A percentile compares a stretch with the other conserved stretches of the same genome.
Evolutionary conservation across 2,888 invertebrate genomes (phyloP).

Genomic region (Argyra leucocephala): DNA sequence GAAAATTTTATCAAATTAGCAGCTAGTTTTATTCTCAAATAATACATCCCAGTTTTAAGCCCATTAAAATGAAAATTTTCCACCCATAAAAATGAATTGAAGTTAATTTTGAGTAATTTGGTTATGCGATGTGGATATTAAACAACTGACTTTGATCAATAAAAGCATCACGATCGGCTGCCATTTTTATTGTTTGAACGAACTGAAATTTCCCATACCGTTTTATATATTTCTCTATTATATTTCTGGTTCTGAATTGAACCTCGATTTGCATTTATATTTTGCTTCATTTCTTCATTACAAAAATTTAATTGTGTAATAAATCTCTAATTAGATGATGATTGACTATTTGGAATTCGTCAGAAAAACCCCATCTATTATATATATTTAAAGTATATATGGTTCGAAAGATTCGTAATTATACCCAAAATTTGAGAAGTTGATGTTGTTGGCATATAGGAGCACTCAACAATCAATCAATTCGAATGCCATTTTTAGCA

Average conservation of each 20-base stretch:
- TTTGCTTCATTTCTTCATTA: slow-evolving; percentile 86
- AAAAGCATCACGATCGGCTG: slow-evolving; percentile 87
- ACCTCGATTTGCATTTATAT: slow-evolving; percentile 76
- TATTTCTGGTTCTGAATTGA: slow-evolving; percentile 80
- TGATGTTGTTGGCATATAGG: slow-evolving; percentile 96
- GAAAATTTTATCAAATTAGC: slow-evolving; percentile 91
- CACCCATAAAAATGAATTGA: slow-evolving; percentile 95
- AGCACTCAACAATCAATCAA: slow-evolving; percentile 78
- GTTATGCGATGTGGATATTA: slow-evolving; percentile 87
- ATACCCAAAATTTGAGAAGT: slow-evolving; percentile 93
- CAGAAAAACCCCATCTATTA: slow-evolving; percentile 77
- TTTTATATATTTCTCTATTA: slow-evolving; percentile 76
- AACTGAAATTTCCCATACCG: slow-evolving; percentile 90
- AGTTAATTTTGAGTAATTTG: slow-evolving; percentile 77
- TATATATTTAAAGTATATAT: slow-evolving; percentile 92
- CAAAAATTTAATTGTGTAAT: slow-evolving; percentile 81
- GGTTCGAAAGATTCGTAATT: slow-evolving; percentile 95
- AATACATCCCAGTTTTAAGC: slow-evolving; percentile 96
- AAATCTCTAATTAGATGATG: slow-evolving; percentile 84
- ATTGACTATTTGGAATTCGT: slow-evolving; percentile 88
- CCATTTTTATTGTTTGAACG: slow-evolving; percentile 83
- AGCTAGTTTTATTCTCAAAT: slow-evolving; percentile 84
- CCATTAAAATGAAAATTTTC: slow-evolving; percentile 85
- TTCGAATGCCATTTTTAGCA: slow-evolving; percentile 73
- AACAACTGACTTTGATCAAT: slow-evolving; percentile 95